These are phyloP conservation scores for Sylvia borin DNA, from an alignment of 2,797 vertebrate species.

Conservation along the genomic window DNA sequence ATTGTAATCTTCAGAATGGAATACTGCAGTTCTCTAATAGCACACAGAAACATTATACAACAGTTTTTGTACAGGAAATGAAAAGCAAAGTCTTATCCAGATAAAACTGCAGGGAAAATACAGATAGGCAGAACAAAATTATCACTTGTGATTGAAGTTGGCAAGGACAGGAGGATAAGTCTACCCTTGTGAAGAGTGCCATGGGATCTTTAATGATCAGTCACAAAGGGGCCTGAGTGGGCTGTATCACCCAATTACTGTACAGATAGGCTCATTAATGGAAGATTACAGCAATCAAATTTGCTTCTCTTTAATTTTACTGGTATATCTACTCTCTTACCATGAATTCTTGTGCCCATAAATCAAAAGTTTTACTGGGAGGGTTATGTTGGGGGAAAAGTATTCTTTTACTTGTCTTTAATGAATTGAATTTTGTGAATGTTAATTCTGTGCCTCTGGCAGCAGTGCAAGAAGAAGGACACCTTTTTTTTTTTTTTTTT, in stretches of 20 bases:
- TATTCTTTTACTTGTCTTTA: background rate
- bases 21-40: background rate
- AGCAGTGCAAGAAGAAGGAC: background rate
- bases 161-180: background rate
- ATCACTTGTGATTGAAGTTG: conserved; percentile 17
- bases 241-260: background rate
- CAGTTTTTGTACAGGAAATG: conserved; percentile 13
- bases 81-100: conserved; percentile 15
- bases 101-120: conserved; percentile 35
- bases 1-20: conserved; percentile 2
- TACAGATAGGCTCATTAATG: background rate
- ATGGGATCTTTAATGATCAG: background rate
- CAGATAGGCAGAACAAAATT: conserved; percentile 26
- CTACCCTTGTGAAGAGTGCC: background rate
- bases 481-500: background rate
- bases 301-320: background rate
- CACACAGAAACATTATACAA: background rate
- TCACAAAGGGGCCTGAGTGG: background rate
- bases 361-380: background rate
- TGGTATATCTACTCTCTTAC: background rate
- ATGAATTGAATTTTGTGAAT: background rate
- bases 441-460: background rate
- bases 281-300: conserved; percentile 10
- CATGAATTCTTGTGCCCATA: conserved; percentile 2
- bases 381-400: fast-evolving